Evolutionary conservation across 2,113 vertebrate species (phyloP), one percentile per base, ranked within the genome.

Genomic region (Terrapene triunguis): DNA sequence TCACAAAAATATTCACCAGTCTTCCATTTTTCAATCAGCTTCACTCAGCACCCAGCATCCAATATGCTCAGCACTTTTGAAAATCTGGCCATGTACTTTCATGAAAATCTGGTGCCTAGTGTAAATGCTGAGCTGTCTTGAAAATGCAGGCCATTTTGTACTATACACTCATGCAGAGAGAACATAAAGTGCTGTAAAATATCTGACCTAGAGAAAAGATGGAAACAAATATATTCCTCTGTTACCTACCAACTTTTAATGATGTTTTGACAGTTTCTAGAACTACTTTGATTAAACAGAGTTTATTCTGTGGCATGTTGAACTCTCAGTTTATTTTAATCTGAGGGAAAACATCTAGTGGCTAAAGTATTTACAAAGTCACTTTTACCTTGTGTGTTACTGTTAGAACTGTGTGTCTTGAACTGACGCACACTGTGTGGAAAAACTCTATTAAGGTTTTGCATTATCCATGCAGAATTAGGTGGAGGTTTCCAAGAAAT

Each of bases 401-500:
- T 54, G 21, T 2, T 44, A 54, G 53, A 0, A 0, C 5, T 11
- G 62, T 38, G 9, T 16, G 29, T 47, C 11, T 1, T 0, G 81
- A 80, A 42, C 19, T 62, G 51, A 0, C 32, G 59, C 74, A n/a
- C n/a, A 83, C 38, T n/a, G 4, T 19, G 25, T 4, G 57, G 51
- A 62, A 42, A 59, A 85, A 79, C 78, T 88, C 94, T 88, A 59
- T 38, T 59, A 88, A 80, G 62, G 48, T 88, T 82, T 69, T 81
- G 35, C 76, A 93, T 96, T 96, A 95, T 92, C 84, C 51, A 32
- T 95, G 80, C 79, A 95, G 94, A 78, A 90, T 85, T 85, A 89
- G 25, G 78, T 69, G 95, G 87, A 78, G 91, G 83, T 89, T 86
- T 27, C 44, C 1, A 84, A 95, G 94, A 93, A 94, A 94, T 91